Conservation (phyloP, 2,888 invertebrate genomes). For the Conops quadrifasciatus region DNA sequence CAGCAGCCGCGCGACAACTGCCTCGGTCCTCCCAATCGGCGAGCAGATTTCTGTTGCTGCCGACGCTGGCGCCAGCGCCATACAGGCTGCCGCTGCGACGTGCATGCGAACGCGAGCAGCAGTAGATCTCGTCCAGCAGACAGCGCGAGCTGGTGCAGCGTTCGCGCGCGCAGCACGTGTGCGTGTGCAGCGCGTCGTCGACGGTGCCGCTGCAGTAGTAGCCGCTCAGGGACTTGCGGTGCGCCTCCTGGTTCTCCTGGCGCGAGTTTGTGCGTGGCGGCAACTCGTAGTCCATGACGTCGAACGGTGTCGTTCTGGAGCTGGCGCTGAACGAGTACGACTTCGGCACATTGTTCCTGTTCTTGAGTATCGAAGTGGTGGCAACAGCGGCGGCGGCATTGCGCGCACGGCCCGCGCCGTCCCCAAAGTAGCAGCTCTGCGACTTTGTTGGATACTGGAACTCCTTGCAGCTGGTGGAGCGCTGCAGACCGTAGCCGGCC, state of each 20-base stretch:
- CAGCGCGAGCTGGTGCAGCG: conserved; percentile 63
- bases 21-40: conserved; percentile 60
- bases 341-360: conserved; percentile 61
- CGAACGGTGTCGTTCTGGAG: conserved; percentile 62
- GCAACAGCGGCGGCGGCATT: conserved; percentile 41
- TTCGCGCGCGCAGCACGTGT: conserved; percentile 60
- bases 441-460: conserved; percentile 63
- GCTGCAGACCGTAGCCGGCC: conserved; percentile 57
- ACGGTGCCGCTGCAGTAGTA: conserved; percentile 55
- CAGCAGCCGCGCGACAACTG: conserved; percentile 49
- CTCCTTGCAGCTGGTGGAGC: conserved; percentile 63
- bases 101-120: conserved; percentile 47
- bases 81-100: conserved; percentile 47
- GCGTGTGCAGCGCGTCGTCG: conserved; percentile 51
- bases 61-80: conserved; percentile 52
- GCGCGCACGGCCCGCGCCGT: conserved; percentile 45
- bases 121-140: conserved; percentile 61
- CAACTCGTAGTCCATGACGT: conserved; percentile 63
- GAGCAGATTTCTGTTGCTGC: conserved; percentile 57
- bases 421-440: conserved; percentile 63
- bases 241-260: conserved; percentile 60
- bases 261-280: conserved; percentile 56
- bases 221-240: conserved; percentile 54
- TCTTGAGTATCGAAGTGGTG: conserved; percentile 58
- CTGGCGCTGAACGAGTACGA: conserved; percentile 64